Evolutionary conservation across 37 sponge, comb jelly and placozoan species (phyloP).

Genomic region (Lycopodina hypogea): DNA sequence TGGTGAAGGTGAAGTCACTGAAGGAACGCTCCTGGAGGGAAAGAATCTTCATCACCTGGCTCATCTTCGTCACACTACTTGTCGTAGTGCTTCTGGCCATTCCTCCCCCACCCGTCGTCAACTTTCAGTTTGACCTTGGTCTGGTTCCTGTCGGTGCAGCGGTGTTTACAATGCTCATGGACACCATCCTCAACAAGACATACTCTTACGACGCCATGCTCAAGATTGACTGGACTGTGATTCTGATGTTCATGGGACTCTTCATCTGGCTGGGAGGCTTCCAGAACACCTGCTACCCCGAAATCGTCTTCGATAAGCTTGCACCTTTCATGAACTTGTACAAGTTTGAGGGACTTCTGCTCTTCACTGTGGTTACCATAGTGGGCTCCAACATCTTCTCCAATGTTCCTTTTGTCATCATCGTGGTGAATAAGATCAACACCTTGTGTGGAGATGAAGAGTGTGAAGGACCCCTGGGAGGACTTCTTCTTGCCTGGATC

Average conservation of each 20-base stretch:
- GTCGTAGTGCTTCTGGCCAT: slow-evolving; percentile 63
- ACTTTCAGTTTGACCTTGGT: slow-evolving; percentile 76
- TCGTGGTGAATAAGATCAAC: slow-evolving; percentile 55
- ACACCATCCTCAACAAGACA: slow-evolving; percentile 62
- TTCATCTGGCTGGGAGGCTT: slow-evolving; percentile 91
- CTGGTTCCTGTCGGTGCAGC: slow-evolving; percentile 79
- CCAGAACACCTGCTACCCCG: slow-evolving; percentile 74
- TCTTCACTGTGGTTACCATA: slow-evolving; percentile 74
- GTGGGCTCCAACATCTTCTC: slow-evolving; percentile 82
- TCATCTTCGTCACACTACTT: slow-evolving; percentile 41
- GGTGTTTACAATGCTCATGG: slow-evolving; percentile 71
- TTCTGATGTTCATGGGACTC: slow-evolving; percentile 89
- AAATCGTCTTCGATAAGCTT: slow-evolving; percentile 41
- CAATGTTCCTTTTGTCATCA: slow-evolving; percentile 82
- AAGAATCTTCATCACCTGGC: slow-evolving; percentile 50
- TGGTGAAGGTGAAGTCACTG: slow-evolving; percentile 10
- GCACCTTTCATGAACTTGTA: slow-evolving; percentile 59
- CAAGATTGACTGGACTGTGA: slow-evolving; percentile 88
- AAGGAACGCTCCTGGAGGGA: slow-evolving; percentile 54
- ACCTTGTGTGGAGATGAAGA: slow-evolving; percentile 52
- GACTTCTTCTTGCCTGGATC: slow-evolving; percentile 86
- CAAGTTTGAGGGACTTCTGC: slow-evolving; percentile 62
- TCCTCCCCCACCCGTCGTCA: slow-evolving; percentile 50
- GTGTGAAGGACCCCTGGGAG: slow-evolving; percentile 41
- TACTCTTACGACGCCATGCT: slow-evolving; percentile 71